Evolutionary conservation across 1,140 invertebrate species (phyloP).

Genomic region (Bombus sylvicola): DNA sequence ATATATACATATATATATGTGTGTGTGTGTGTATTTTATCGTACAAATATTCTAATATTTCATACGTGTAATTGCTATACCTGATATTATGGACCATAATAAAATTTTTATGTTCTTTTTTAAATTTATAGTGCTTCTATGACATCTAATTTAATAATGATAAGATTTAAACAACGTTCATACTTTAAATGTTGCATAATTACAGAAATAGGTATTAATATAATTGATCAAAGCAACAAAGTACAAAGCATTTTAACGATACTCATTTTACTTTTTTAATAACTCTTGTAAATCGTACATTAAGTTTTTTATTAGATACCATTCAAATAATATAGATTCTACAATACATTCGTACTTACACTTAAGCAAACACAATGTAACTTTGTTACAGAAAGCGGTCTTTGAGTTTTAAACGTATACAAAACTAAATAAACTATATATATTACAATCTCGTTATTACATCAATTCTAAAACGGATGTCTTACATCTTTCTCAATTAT

Average conservation of each 20-base stretch:
- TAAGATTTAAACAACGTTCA: constrained; percentile 9
- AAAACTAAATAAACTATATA: constrained; percentile 70
- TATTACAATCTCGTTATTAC: constrained; percentile 60
- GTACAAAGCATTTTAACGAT: constrained; percentile 16
- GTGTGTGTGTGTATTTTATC: background rate
- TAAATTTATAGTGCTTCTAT: constrained; percentile 8
- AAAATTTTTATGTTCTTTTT: constrained; percentile 76
- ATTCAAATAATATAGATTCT: constrained; percentile 59
- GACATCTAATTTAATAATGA: background rate
- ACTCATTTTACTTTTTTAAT: constrained; percentile 16
- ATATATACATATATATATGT: background rate
- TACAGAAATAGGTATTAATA: constrained; percentile 22
- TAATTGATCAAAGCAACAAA: constrained; percentile 1
- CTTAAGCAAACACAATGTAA: constrained; percentile 52
- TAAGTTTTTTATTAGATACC: constrained; percentile 61
- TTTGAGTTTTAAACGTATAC: constrained; percentile 56
- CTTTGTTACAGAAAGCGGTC: constrained; percentile 54
- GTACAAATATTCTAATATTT: constrained; percentile 53
- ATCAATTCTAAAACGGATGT: constrained; percentile 36
- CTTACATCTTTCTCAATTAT: constrained; percentile 48
- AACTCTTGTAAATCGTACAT: constrained; percentile 6
- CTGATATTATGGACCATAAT: constrained; percentile 71
- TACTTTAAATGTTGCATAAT: constrained; percentile 17
- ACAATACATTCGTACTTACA: constrained; percentile 54
- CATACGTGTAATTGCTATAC: constrained; percentile 65